Conservation (phyloP, 1,140 invertebrate genomes). For the Pseudoatta argentina region DNA sequence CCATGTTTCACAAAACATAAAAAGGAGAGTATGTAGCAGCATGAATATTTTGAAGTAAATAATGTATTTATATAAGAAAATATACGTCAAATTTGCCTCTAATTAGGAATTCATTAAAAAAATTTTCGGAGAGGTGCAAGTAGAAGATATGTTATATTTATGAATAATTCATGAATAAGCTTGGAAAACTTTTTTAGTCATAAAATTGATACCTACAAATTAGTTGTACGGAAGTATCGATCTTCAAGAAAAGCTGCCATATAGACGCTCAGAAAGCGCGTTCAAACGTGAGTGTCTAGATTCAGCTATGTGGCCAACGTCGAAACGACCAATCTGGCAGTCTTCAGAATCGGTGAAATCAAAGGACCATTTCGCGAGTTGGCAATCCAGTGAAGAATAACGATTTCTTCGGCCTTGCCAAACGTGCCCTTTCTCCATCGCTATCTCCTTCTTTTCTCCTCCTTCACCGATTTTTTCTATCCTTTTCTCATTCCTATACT, state of each 20-base stretch:
- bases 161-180: constrained; percentile 26
- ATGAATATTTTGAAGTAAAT: neutral
- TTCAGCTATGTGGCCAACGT: neutral
- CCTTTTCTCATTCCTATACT: constrained; percentile 30
- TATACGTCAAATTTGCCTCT: neutral
- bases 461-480: neutral
- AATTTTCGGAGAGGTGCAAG: neutral
- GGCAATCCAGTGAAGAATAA: constrained; percentile 76
- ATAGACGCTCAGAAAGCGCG: neutral
- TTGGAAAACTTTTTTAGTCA: neutral
- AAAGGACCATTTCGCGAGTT: constrained; percentile 72
- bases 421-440: constrained; percentile 74
- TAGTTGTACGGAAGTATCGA: constrained; percentile 1
- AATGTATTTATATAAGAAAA: neutral
- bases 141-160: neutral
- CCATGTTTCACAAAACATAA: neutral
- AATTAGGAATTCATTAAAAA: neutral
- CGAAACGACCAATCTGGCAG: constrained; percentile 41
- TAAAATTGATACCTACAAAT: neutral
- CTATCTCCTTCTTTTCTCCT: neutral
- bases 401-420: constrained; percentile 81
- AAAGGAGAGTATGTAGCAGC: neutral
- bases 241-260: neutral
- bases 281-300: neutral
- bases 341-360: constrained; percentile 77